Evolutionary conservation across 1,140 invertebrate genomes (phyloP).

Genomic region (Asobara japonica): DNA sequence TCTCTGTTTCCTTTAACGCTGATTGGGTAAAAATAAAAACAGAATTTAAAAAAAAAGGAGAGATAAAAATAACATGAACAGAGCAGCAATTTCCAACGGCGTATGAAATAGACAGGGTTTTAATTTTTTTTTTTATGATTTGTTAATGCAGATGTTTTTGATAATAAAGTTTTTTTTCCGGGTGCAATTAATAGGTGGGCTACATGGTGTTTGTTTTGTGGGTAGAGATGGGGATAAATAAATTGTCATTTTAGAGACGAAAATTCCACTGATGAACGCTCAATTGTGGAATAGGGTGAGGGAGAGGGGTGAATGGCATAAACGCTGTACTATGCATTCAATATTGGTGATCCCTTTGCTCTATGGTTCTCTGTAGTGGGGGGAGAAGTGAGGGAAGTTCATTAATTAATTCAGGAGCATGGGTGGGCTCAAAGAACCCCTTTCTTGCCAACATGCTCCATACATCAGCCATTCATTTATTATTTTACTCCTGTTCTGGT

Average conservation of each 20-base stretch:
- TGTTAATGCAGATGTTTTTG: not conserved
- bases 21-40: conserved; percentile 9
- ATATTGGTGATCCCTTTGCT: conserved; percentile 14
- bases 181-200: not conserved
- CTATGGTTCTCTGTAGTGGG: not conserved
- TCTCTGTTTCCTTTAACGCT: conserved; percentile 6
- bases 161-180: not conserved
- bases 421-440: conserved; percentile 56
- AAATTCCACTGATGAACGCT: not conserved
- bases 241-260: not conserved
- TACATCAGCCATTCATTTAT: conserved; percentile 55
- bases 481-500: conserved; percentile 31
- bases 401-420: conserved; percentile 63
- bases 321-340: not conserved
- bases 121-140: not conserved
- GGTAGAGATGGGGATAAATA: not conserved
- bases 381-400: conserved; percentile 57
- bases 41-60: not conserved
- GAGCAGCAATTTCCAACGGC: not conserved
- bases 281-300: not conserved
- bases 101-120: not conserved
- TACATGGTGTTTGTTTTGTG: not conserved
- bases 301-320: not conserved
- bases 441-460: conserved; percentile 10
- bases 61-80: not conserved